Conservation (phyloP, 2,113 vertebrate genomes). For the Paramisgurnus dabryanus region DNA sequence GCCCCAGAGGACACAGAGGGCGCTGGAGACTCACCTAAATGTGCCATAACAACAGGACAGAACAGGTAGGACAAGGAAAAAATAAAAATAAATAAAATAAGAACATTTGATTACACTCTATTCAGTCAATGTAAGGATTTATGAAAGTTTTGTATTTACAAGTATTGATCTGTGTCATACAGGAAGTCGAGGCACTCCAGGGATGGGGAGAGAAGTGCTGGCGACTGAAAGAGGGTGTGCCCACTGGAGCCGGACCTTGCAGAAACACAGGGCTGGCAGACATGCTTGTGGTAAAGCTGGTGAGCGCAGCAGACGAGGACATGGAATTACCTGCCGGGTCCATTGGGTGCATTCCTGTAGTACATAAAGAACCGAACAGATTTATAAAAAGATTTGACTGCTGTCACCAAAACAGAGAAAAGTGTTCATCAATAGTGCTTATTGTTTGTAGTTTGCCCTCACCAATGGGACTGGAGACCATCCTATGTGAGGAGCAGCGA, state of each 20-base stretch:
- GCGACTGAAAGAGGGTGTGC: constrained; percentile 94
- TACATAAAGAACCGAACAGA: constrained; percentile 42
- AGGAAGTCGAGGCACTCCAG: constrained; percentile 96
- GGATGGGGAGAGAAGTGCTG: constrained; percentile 99
- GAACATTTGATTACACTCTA: neutral
- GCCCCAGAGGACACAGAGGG: constrained; percentile 92
- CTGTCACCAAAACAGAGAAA: neutral
- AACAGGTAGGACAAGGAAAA: neutral
- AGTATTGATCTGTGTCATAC: constrained; percentile 70
- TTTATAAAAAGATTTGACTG: neutral
- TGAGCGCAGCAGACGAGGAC: constrained; percentile 83
- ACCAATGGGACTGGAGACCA: constrained; percentile 93
- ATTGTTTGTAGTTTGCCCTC: constrained; percentile 51
- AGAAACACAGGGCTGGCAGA: constrained; percentile 93
- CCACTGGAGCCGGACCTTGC: constrained; percentile 86
- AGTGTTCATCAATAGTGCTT: neutral
- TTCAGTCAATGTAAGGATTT: neutral
- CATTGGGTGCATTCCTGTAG: constrained; percentile 80
- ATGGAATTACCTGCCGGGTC: constrained; percentile 79
- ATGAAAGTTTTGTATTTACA: too few relatives aligned
- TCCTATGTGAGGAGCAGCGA: constrained; percentile 87
- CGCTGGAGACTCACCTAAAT: constrained; percentile 91
- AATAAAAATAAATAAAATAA: neutral
- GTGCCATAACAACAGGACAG: neutral
- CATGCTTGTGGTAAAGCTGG: constrained; percentile 93